phyloP scores from a whole-genome alignment of 92 coral and sea anemone genomes.

The Palythoa heliodiscus region DNA sequence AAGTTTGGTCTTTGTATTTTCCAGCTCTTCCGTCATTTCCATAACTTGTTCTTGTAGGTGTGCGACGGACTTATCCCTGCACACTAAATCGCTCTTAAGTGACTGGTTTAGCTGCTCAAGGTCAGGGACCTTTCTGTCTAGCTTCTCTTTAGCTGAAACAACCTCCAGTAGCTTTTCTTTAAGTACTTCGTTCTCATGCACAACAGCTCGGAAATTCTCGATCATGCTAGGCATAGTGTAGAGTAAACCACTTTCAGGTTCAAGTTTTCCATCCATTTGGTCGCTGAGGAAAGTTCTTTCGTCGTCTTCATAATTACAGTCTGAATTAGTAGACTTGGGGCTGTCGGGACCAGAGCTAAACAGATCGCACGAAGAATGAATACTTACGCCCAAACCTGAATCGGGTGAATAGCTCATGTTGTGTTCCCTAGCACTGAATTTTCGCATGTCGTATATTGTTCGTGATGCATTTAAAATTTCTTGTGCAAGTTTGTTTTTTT shows the following conservation, averaged over 20 bases:
- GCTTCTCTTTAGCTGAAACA: slow-evolving; percentile 61
- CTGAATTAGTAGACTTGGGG: slow-evolving; percentile 75
- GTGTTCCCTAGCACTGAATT: slow-evolving; percentile 61
- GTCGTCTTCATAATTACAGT: slow-evolving; percentile 54
- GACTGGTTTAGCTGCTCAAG: slow-evolving; percentile 55
- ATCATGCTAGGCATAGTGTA: slow-evolving; percentile 90
- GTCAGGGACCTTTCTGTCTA: slow-evolving; percentile 63
- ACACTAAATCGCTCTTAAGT: slow-evolving; percentile 63
- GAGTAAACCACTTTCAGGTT: slow-evolving; percentile 58
- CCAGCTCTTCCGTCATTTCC: slow-evolving; percentile 56
- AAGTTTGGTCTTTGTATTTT: slow-evolving; percentile 49
- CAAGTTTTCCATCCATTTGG: slow-evolving; percentile 54
- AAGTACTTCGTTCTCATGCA: slow-evolving; percentile 72
- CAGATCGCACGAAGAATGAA: slow-evolving; percentile 66
- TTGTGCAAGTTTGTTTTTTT: slow-evolving; percentile 71
- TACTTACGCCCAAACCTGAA: slow-evolving; percentile 78
- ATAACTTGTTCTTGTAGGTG: slow-evolving; percentile 55
- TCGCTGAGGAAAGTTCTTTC: slow-evolving; percentile 33
- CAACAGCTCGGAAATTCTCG: slow-evolving; percentile 81
- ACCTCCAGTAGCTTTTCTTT: slow-evolving; percentile 60
- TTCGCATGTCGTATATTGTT: slow-evolving; percentile 81
- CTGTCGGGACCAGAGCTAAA: slow-evolving; percentile 72
- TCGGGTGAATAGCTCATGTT: slow-evolving; percentile 70
- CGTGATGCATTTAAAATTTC: slow-evolving; percentile 84
- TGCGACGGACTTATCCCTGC: slow-evolving; percentile 53